Conservation (phyloP, 2,888 invertebrate species). For the Vesta saturnalis region DNA sequence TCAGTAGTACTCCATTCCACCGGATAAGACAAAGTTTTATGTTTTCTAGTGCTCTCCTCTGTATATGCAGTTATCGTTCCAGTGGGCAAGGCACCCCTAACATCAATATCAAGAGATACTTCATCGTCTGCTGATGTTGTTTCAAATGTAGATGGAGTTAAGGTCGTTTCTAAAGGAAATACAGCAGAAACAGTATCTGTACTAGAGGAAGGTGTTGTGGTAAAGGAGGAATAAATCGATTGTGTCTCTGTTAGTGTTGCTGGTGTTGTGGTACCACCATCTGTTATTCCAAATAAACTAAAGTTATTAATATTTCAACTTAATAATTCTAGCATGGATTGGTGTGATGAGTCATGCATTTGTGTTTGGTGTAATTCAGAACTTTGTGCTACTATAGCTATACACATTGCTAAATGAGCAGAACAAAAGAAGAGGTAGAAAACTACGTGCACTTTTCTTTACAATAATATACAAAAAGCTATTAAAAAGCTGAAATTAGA, state of each 20-base stretch:
- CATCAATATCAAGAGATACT: too few species aligned
- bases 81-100: too few species aligned
- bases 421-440: neutral
- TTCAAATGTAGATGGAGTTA: too few species aligned
- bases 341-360: neutral
- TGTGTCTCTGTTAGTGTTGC: constrained; percentile 61
- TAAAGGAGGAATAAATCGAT: too few species aligned
- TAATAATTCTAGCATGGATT: neutral
- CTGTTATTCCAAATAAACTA: constrained; percentile 59
- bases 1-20: too few species aligned
- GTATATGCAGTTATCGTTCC: too few species aligned
- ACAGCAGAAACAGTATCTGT: too few species aligned
- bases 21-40: too few species aligned
- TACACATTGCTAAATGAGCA: neutral
- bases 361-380: neutral
- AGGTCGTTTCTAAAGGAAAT: too few species aligned
- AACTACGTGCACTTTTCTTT: neutral
- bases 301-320: constrained; percentile 40
- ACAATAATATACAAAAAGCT: neutral
- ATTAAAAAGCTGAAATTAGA: constrained; percentile 33
- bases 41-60: too few species aligned
- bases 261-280: constrained; percentile 59
- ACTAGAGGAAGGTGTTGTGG: too few species aligned
- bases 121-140: too few species aligned
- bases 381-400: neutral